Conservation (phyloP, 37 sponge, comb jelly and placozoan genomes). For the Ianthella basta region DNA sequence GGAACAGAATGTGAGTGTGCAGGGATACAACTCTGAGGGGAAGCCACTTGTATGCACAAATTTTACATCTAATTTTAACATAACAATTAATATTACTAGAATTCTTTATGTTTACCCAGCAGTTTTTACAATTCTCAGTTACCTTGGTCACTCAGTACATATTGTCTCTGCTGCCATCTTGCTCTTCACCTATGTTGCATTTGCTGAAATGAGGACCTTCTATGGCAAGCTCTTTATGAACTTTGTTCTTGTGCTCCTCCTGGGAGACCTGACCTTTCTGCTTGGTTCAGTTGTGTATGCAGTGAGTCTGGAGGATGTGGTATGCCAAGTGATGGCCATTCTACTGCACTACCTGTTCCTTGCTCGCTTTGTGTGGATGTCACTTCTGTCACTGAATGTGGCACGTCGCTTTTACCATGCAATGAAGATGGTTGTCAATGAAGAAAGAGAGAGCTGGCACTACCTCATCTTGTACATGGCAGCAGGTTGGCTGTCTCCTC, state of each 20-base stretch:
- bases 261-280: constrained; percentile 40
- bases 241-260: constrained; percentile 21
- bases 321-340: constrained; percentile 38
- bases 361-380: constrained; percentile 60
- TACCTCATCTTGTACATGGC: constrained; percentile 15
- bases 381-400: constrained; percentile 35
- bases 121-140: constrained; percentile 37
- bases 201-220: constrained; percentile 53
- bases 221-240: constrained; percentile 51
- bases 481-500: constrained; percentile 52
- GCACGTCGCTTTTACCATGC: constrained; percentile 4
- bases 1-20: too few species aligned
- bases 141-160: constrained; percentile 57
- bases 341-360: constrained; percentile 51
- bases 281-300: neutral
- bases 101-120: neutral
- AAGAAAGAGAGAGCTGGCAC: neutral
- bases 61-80: neutral
- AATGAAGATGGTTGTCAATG: neutral
- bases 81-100: neutral
- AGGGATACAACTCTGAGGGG: too few species aligned
- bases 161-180: constrained; percentile 33
- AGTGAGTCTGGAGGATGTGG: neutral
- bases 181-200: constrained; percentile 47
- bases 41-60: constrained; percentile 4